Base-by-base conservation (phyloP, 1,140 invertebrate species). In the Rhynchophorus ferrugineus region DNA sequence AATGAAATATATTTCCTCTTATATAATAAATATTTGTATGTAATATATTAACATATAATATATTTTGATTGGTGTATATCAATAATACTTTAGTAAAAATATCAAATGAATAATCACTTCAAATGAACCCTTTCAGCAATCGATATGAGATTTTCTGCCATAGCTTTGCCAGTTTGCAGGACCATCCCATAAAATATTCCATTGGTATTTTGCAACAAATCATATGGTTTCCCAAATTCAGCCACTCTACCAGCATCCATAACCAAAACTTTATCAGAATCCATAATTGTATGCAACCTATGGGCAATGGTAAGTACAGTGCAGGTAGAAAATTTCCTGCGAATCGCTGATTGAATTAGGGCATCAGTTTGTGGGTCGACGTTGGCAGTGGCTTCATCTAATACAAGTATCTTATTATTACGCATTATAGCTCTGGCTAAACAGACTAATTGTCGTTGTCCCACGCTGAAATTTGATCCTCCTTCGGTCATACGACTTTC, bases 251-350 rank as follows among this genome's bases (percentile, higher is more conserved):
- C 80, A 13, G 66, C 68, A 44, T 78, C 71, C 64, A 80, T 71
- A 1, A 78, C 75, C 57, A 82, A 56, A 3, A 81, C 71, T 54
- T 59, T 69, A 62, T 71, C 92, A 73, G 5, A 91, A 86, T 58
- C 78, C 73, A 80, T 80, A n/a, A 81, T 73, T 0, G 78, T 80
- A 60, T 88, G 76, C 1, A 90, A 69, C 18, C 87, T 73, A 69
- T 89, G 86, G 18, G 85, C 86, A 45, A 64, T 56, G 0, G 85
- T 86, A 5, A 89, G 65, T n/a, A 89, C 83, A 1, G 86, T 89
- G 54, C 80, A 81, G 1, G 73, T 59, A 3, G 67, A 63, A 55
- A 83, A 82, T 61, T 78, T 76, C 2, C 64, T 67, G 13, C 78
- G 63, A 36, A 82, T 82, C 0, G 80, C 81, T 39, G 69, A 66